Base-by-base conservation (phyloP, 2,113 vertebrate genomes). In the Chlamydotis undulata region DNA sequence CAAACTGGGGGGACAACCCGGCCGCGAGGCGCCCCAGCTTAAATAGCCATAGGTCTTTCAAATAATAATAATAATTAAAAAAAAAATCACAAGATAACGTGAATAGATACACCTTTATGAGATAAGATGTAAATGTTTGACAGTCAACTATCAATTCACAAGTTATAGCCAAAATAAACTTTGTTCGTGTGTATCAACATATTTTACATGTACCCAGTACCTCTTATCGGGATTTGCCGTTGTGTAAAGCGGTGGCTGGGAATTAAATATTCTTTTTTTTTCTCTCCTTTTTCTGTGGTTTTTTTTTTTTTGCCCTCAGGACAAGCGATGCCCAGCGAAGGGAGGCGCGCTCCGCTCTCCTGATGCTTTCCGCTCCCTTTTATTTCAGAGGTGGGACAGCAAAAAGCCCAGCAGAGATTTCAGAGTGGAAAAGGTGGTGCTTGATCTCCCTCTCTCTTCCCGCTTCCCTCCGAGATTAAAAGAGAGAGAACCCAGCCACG, bases 171-270 rank as follows among this genome's bases (percentile, higher is more conserved):
- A 98, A 98, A 99, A 99, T 99, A 99, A 99, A 98, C 98, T 98
- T 98, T 98, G 98, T 98, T 98, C 94, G 97, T 98, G 98, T 98
- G 97, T 99, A 99, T 99, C 98, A 98, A 99, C 99, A 99, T 99
- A 99, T 99, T 98, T 99, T 99, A 99, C 99, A 99, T 96, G 98
- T 98, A 98, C 97, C 98, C 96, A 90, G 97, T 95, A 97, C 97
- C 97, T 97, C 96, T 94, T 80, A 76, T 71, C 74, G 97, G 97
- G 93, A 84, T 89, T 96, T 92, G 97, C 93, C 93, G 91, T 90
- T 76, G 50, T 94, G 97, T 89, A 91, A 94, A 84, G 96, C 90
- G 64, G 93, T 83, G 95, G 95, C 69, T 90, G 96, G 96, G 89
- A 83, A 86, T 97, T 92, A 96, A 97, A 97, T 95, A 91, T 33